Evolutionary conservation across 2,888 invertebrate genomes (phyloP), one percentile per base, ranked within the genome.

Genomic region (Pocota personata): DNA sequence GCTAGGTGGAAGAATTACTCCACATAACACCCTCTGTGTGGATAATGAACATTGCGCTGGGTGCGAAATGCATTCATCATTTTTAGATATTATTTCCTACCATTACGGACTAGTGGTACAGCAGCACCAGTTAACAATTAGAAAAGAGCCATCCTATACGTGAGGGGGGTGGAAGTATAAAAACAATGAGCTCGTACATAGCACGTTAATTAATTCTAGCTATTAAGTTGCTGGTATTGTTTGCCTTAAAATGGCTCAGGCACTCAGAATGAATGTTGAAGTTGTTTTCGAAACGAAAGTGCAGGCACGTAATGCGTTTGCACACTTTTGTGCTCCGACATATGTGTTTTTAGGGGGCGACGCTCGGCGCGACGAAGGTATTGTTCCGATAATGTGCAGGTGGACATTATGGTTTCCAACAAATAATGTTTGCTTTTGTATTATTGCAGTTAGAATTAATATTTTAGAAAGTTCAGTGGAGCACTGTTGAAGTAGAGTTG

Each of bases 161-260:
- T 8, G 14, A n/a, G 27, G 19, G 14, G 50, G 21, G 6, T 21
- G 46, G 16, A 24, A 50, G 30, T 67, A 35, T 37, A 52, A 10
- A 66, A 64, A 79, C 84, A 84, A 79, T 84, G 75, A 75, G 43
- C 35, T 80, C 43, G 52, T 75, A 79, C 66, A 76, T 79, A 57
- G 62, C 27, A 76, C 66, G 71, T 76, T 84, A 76, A 84, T 79
- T 84, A 84, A 84, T 84, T 80, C 75, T 71, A 46, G 21, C 58
- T 58, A 60, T 62, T 66, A 76, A 75, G 66, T 80, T 80, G 69
- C 71, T 71, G 50, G 24, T 43, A 27, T 75, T 84, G 75, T 84
- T 80, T 52, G 43, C 55, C 24, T 78, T 75, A 75, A 79, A 75
- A 64, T 73, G 69, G 73, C 73, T 52, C 48, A 73, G 60, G 66